Evolutionary conservation across 2,888 invertebrate species (phyloP).

Genomic region (Slavum lentiscoides): DNA sequence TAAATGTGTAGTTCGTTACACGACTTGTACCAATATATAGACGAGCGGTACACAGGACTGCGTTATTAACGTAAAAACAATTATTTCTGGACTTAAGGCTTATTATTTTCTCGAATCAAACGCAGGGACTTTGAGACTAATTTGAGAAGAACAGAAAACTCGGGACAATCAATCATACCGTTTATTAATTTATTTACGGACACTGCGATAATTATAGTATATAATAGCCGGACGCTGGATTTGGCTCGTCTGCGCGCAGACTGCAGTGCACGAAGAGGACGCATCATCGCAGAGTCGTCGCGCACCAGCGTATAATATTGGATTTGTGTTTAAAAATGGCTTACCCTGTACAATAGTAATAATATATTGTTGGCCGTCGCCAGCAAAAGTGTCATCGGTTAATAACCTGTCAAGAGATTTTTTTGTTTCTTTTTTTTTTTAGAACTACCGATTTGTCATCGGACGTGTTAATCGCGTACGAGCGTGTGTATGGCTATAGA

Average conservation of each 20-base stretch:
- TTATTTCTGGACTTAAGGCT: too few species aligned
- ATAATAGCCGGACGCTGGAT: neutral
- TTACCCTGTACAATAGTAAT: neutral
- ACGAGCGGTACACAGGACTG: too few species aligned
- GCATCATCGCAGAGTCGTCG: too few species aligned
- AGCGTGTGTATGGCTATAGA: neutral
- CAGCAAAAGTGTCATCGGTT: constrained; percentile 41
- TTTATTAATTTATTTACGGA: too few species aligned
- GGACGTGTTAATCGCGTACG: constrained; percentile 38
- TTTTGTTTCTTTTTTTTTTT: neutral
- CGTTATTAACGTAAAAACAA: too few species aligned
- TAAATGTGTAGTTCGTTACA: too few species aligned
- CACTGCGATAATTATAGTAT: too few species aligned
- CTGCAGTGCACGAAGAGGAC: neutral
- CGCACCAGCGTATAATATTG: constrained; percentile 10
- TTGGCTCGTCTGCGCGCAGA: constrained; percentile 15
- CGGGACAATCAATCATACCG: too few species aligned
- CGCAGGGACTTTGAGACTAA: too few species aligned
- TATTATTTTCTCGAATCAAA: too few species aligned
- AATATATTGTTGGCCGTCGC: constrained; percentile 20
- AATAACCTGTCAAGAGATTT: constrained; percentile 50
- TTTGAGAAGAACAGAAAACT: too few species aligned
- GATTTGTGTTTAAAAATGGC: constrained; percentile 50
- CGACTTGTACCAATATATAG: too few species aligned
- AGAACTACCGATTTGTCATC: constrained; percentile 46